Percentiles rank a stretch among this genome's conserved stretches.
Evolutionary conservation across 2,888 invertebrate genomes (phyloP).

Genomic region (Cacoxenus indagator): DNA sequence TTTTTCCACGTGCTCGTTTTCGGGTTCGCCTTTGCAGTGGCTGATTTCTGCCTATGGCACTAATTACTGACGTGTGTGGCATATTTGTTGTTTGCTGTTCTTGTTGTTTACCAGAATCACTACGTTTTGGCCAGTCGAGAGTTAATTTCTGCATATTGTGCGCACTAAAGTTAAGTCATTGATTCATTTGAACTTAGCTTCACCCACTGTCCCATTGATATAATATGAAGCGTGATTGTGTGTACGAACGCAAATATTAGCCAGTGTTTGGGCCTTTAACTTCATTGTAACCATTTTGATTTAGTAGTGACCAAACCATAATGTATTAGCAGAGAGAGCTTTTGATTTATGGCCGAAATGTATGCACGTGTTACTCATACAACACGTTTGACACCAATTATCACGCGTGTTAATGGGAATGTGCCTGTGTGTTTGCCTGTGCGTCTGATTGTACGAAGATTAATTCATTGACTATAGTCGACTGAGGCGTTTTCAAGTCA

Average conservation of each 20-base stretch:
- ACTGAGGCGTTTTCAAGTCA: background rate
- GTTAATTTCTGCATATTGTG: background rate
- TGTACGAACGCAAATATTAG: too few relatives aligned
- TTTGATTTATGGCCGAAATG: constrained; percentile 51
- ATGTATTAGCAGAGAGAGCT: constrained; percentile 23
- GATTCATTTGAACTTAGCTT: background rate
- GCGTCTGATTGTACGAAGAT: background rate
- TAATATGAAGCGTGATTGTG: background rate
- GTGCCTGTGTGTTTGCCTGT: background rate
- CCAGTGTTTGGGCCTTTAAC: constrained; percentile 25
- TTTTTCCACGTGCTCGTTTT: background rate
- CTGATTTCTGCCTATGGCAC: constrained; percentile 31
- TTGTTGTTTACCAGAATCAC: background rate
- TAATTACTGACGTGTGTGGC: constrained; percentile 53
- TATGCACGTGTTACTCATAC: constrained; percentile 42
- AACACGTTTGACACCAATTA: constrained; percentile 60
- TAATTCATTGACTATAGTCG: background rate
- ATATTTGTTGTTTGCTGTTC: background rate
- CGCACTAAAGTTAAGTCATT: background rate
- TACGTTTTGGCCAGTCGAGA: background rate
- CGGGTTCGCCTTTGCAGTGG: background rate
- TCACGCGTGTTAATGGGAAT: constrained; percentile 35
- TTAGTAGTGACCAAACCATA: background rate
- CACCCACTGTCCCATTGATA: constrained; percentile 9
- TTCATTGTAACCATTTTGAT: background rate